These are phyloP conservation scores for Pristionchus exspectatus DNA, from an alignment of 2,888 invertebrate genomes.

Conservation along the genomic window DNA sequence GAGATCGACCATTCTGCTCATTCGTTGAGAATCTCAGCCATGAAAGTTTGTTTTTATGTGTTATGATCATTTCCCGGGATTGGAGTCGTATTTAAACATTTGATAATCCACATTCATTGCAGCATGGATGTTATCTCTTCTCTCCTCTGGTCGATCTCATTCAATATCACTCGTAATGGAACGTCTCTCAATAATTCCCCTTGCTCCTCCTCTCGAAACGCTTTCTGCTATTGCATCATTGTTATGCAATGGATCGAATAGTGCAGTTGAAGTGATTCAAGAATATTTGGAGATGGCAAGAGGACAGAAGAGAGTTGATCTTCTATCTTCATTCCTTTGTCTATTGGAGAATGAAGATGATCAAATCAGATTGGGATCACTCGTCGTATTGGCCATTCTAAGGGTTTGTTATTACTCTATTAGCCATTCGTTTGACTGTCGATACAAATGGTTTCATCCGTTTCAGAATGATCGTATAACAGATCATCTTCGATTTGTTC, in stretches of 20 bases:
- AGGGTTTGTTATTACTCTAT: slow-evolving; percentile 57
- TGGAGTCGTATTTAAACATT: background rate
- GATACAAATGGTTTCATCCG: too few species aligned
- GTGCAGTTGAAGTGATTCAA: slow-evolving; percentile 62
- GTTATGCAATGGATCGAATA: slow-evolving; percentile 57
- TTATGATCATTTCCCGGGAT: background rate
- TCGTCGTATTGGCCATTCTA: slow-evolving; percentile 73
- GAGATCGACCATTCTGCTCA: slow-evolving; percentile 62
- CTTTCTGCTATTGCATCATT: slow-evolving; percentile 73
- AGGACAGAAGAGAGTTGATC: slow-evolving; percentile 70
- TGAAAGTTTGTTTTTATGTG: slow-evolving; percentile 59
- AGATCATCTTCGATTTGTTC: slow-evolving; percentile 31
- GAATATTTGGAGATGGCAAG: slow-evolving; percentile 68
- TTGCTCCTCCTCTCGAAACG: slow-evolving; percentile 76
- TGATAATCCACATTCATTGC: slow-evolving; percentile 51
- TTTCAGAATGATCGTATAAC: slow-evolving; percentile 44
- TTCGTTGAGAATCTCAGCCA: slow-evolving; percentile 64
- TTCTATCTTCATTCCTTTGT: slow-evolving; percentile 73
- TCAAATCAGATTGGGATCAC: slow-evolving; percentile 71
- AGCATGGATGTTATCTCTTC: slow-evolving; percentile 75
- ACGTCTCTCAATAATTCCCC: slow-evolving; percentile 74
- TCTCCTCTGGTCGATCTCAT: slow-evolving; percentile 67
- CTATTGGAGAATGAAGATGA: slow-evolving; percentile 72
- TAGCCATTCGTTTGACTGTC: background rate
- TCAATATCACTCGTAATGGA: slow-evolving; percentile 71